Evolutionary conservation across 2,113 vertebrate species (phyloP).

Genomic region (Mugil cephalus): DNA sequence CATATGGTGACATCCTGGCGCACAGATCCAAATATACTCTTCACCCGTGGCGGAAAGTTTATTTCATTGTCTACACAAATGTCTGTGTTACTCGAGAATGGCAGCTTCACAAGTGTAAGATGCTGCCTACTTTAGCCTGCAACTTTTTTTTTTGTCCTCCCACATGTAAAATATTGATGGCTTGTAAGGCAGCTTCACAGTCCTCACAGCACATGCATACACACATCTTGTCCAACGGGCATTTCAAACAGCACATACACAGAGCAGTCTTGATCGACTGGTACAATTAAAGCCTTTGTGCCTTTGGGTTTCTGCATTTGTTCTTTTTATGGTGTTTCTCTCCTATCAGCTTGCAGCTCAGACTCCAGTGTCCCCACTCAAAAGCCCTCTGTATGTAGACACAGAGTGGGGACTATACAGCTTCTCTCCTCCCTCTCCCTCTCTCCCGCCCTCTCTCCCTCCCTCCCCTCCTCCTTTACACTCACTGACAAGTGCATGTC

Average conservation of each 20-base stretch:
- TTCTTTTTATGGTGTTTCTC: constrained; percentile 67
- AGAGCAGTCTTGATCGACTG: constrained; percentile 58
- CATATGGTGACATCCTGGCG: constrained; percentile 47
- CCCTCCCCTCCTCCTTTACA: constrained; percentile 2
- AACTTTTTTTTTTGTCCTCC: neutral
- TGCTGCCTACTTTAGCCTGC: fast-evolving
- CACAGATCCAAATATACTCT: constrained; percentile 48
- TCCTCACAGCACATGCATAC: constrained; percentile 3
- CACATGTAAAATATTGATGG: neutral
- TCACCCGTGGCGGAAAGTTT: constrained; percentile 2
- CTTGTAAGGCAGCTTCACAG: neutral
- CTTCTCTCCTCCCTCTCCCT: constrained; percentile 29
- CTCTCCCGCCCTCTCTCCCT: neutral
- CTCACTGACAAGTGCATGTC: constrained; percentile 66
- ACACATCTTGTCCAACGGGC: constrained; percentile 25
- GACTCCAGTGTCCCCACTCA: constrained; percentile 73
- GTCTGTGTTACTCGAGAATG: neutral
- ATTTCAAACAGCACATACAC: constrained; percentile 54
- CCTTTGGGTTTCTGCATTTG: constrained; percentile 59
- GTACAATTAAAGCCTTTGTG: constrained; percentile 77
- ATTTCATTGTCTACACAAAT: constrained; percentile 29
- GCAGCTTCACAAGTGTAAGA: neutral
- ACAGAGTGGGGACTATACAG: constrained; percentile 74
- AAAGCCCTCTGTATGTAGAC: constrained; percentile 78
- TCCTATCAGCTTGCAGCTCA: constrained; percentile 78